Evolutionary conservation across 2,113 vertebrate species (phyloP), one percentile per base, ranked within the genome.

Genomic region (Acinonyx jubatus): DNA sequence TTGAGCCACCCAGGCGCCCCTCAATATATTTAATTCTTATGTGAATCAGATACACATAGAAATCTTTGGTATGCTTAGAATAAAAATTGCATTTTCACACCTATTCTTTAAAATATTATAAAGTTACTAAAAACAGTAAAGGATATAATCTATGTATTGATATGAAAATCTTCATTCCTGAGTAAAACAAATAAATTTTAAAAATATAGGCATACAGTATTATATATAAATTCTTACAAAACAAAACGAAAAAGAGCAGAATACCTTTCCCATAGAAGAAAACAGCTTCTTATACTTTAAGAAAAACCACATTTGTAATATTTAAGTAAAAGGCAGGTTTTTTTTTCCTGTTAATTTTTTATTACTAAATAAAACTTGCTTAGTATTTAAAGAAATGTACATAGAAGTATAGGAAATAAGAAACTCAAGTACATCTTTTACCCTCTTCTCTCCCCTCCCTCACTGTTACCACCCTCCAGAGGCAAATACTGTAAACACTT

Each of bases 81-180:
- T 61, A 7, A 96, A 85, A 11, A 63, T 48, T 89, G 36, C 9
- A 48, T 18, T 86, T 11, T 89, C 36, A 92, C 16, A 79, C 21
- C 7, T 38, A 69, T 55, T 68, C 23, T 94, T 68, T 71, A 84
- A 97, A 91, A 94, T 74, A 80, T 50, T 91, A 25, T 55, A 92
- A 96, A 65, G 19, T n/a, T 25, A 31, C 7, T 79, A n/a, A 85
- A 96, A 90, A 95, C 5, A 83, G 91, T 66, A 61, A 63, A 19
- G 31, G 16, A 55, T 0, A 21, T 82, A 15, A 55, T 38, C 33
- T 79, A 55, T 57, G 19, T 36, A 36, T 48, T 63, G 33, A 68
- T 33, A 25, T 66, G 63, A 89, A 96, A 95, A 3, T 18, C n/a
- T 89, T 31, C 11, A 33, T 69, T 63, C 36, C 3, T 85, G 65